These are phyloP conservation scores for Ophiodon elongatus DNA, from an alignment of 2,113 vertebrate species.

Conservation along the genomic window DNA sequence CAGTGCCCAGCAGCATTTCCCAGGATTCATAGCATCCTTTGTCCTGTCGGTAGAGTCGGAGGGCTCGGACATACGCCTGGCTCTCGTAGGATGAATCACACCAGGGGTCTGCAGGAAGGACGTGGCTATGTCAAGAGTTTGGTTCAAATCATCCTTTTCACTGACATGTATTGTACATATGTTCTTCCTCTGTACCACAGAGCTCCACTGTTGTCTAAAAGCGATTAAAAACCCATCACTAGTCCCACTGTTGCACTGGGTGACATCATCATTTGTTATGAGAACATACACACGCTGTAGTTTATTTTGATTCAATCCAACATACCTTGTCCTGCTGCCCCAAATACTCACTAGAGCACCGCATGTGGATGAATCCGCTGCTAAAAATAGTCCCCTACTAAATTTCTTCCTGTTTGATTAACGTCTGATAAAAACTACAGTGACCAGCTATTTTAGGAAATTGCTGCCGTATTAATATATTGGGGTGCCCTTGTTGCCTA, in stretches of 20 bases:
- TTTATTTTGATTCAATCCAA: not conserved
- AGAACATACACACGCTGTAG: not conserved
- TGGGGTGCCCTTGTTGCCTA: not conserved
- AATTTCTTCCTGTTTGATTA: not conserved
- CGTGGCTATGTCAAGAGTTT: not conserved
- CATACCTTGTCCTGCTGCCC: not conserved
- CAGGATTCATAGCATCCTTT: slow-evolving; percentile 91
- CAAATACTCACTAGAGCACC: not conserved
- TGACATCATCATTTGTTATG: not conserved
- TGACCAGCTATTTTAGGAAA: not conserved
- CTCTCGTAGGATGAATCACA: slow-evolving; percentile 87
- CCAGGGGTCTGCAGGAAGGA: slow-evolving; percentile 83
- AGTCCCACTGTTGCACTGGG: too few species aligned
- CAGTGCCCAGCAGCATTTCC: slow-evolving; percentile 89
- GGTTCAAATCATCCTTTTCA: too few species aligned
- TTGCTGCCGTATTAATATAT: not conserved
- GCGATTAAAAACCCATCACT: too few species aligned
- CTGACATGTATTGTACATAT: not conserved
- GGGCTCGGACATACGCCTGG: slow-evolving; percentile 87
- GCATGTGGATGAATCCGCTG: not conserved
- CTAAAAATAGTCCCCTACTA: not conserved
- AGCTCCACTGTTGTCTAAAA: too few species aligned
- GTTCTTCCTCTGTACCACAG: too few species aligned
- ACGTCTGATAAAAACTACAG: not conserved
- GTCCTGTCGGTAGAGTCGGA: slow-evolving; percentile 91